Percentiles rank a stretch among this genome's conserved stretches.
phyloP scores from a whole-genome alignment of 2,888 invertebrate genomes.

The Portevinia maculata region DNA sequence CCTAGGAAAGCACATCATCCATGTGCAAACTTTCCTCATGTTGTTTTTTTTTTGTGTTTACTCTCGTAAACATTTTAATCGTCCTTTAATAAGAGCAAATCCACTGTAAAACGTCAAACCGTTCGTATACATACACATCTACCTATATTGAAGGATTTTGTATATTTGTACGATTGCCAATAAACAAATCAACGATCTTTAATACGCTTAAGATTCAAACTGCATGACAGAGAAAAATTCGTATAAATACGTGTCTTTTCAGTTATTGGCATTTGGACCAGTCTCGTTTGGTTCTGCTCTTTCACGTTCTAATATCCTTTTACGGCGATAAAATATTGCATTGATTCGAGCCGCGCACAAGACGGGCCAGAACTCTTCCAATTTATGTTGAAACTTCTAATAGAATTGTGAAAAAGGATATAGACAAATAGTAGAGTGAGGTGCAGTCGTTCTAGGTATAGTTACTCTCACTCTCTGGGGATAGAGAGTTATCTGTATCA shows the following conservation, averaged over 20 bases:
- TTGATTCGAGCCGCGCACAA: slow-evolving; percentile 25
- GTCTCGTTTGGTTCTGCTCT: slow-evolving; percentile 25
- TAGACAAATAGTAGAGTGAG: neutral
- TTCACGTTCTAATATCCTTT: slow-evolving; percentile 22
- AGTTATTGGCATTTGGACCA: slow-evolving; percentile 44
- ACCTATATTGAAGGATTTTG: slow-evolving; percentile 57
- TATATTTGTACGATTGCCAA: slow-evolving; percentile 53
- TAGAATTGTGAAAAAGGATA: slow-evolving; percentile 41
- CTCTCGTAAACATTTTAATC: slow-evolving; percentile 50
- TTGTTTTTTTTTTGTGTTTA: slow-evolving; percentile 12
- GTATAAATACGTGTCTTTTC: slow-evolving; percentile 67
- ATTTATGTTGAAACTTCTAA: slow-evolving; percentile 70
- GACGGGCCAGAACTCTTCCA: slow-evolving; percentile 20
- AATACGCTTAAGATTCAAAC: slow-evolving; percentile 65
- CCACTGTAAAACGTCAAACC: slow-evolving; percentile 51
- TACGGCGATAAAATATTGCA: slow-evolving; percentile 58
- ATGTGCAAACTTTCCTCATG: slow-evolving; percentile 8
- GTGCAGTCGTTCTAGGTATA: neutral
- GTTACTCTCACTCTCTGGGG: slow-evolving; percentile 23
- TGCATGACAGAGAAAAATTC: slow-evolving; percentile 61
- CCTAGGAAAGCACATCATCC: slow-evolving; percentile 5
- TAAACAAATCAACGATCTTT: slow-evolving; percentile 60
- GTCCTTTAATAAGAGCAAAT: slow-evolving; percentile 47
- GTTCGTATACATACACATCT: neutral
- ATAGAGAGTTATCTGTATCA: slow-evolving; percentile 20